Base-by-base conservation (phyloP, 2,797 vertebrate species). In the Labroides dimidiatus region DNA sequence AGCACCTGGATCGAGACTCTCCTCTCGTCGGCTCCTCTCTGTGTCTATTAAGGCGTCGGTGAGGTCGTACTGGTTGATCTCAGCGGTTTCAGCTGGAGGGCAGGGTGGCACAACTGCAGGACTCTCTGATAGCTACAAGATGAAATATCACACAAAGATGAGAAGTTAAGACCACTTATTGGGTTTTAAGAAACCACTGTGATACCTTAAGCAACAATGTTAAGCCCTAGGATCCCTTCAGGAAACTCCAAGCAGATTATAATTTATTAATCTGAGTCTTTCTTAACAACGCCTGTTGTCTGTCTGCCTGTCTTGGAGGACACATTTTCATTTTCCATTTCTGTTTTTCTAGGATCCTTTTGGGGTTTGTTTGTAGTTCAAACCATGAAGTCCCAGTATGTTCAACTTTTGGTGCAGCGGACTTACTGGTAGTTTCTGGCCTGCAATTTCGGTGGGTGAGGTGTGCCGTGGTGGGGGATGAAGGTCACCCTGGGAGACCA, bases 41-140 rank as follows among this genome's bases (percentile, higher is more conserved):
- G 95, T 94, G 90, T 98, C 96, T 43, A 97, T 95, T 85, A 98
- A 94, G 77, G 96, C 96, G 20, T 97, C 96, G 0, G 96, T 92
- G 64, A 98, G 90, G 84, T 98, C 96, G 7, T 93, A 93, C 83
- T 98, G 96, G 91, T 98, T 98, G 84, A 98, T 98, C 80, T 96
- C 95, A 6, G 96, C 95, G 0, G 95, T 95, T 89, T 97, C 96
- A 36, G 96, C 96, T 0, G 95, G 95, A 19, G 93, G 95, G 65
- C 94, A 96, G 0, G 94, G 86, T 1, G 93, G 93, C 78, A 95
- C 57, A 19, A 90, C 90, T 17, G 94, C 93, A 0, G 96, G 94
- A 72, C 89, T 95, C 88, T 98, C 96, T 0, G 94, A 92, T 27
- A 94, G 72, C 94, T 95, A 52, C 17, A 70, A 42, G 49, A 80